Evolutionary conservation across 2,113 vertebrate genomes (phyloP), one percentile per base, ranked within the genome.

Genomic region (Pseudorasbora parva): DNA sequence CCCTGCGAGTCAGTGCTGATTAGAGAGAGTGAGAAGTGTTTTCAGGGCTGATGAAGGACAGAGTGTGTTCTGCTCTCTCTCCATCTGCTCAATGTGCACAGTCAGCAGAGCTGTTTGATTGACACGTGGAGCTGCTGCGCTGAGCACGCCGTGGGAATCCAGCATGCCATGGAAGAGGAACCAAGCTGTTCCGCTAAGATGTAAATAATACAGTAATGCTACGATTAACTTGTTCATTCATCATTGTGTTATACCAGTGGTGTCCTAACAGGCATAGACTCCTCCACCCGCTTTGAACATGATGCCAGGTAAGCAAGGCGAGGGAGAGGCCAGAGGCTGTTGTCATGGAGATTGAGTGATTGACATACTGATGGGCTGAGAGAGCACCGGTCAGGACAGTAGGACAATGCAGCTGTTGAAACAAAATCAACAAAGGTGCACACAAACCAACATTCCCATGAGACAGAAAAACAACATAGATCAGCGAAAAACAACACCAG

Each of bases 391-490:
- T 72, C 41, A 47, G 30, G n/a, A 68, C 41, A 49, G 19, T 7
- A 30, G 71, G 59, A 83, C 76, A 75, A 75, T 75, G 33, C 51
- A 60, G 15, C 25, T 30, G 25, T 79, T 11, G 21, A 60, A 74
- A 66, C 47, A 78, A 79, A 66, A 72, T 37, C 27, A 77, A 80
- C 68, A 66, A 51, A 79, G 69, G 37, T 19, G 27, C 43, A 25
- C 49, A 12, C 43, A 69, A 56, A 85, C 15, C 59, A 43, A 79
- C 41, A 82, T 74, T 85, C 80, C 75, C 79, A 78, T 47, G 37
- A 75, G 45, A 33, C 12, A 21, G 51, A 41, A 75, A 84, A 43
- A 73, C 19, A 1, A 57, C 51, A n/a, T n/a, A 47, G 30, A 30
- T 64, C 78, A 72, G 72, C 62, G 10, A 74, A 78, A 87, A 87